Percentiles rank a stretch among this genome's conserved stretches.
Conservation (phyloP, 2,797 vertebrate genomes). For the Aulostomus chinensis region DNA sequence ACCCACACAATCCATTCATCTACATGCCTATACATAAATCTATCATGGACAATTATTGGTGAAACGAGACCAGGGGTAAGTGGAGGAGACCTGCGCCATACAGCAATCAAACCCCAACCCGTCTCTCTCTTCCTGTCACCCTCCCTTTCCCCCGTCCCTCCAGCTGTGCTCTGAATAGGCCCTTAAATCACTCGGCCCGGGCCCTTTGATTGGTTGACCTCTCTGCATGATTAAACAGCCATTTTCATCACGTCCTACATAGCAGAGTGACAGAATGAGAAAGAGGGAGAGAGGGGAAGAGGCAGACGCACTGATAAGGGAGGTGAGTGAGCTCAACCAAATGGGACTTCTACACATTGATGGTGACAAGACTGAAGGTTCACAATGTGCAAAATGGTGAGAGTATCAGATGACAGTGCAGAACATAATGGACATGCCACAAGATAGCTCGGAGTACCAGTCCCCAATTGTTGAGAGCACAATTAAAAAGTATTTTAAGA, state of each 20-base stretch:
- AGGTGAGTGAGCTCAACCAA: constrained; percentile 33
- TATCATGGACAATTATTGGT: constrained; percentile 57
- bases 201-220: constrained; percentile 77
- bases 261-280: constrained; percentile 58
- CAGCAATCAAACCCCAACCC: constrained; percentile 58
- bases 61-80: constrained; percentile 51
- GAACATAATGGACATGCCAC: not conserved
- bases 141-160: constrained; percentile 32
- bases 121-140: constrained; percentile 4
- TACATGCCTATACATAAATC: constrained; percentile 41
- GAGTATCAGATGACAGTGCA: constrained; percentile 16
- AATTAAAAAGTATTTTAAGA: too few relatives aligned
- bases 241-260: constrained; percentile 74
- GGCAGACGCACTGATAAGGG: constrained; percentile 35
- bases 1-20: constrained; percentile 26
- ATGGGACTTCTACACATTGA: constrained; percentile 27
- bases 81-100: constrained; percentile 53
- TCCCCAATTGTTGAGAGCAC: too few relatives aligned
- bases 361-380: constrained; percentile 43
- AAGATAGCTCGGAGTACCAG: too few relatives aligned
- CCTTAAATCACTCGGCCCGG: constrained; percentile 70
- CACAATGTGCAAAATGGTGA: constrained; percentile 8
- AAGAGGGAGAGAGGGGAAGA: constrained; percentile 4
- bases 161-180: constrained; percentile 70
- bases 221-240: constrained; percentile 80